Percentiles rank a stretch among this genome's conserved stretches.
phyloP scores from a whole-genome alignment of 2,113 vertebrate species.

The Crocuta crocuta region DNA sequence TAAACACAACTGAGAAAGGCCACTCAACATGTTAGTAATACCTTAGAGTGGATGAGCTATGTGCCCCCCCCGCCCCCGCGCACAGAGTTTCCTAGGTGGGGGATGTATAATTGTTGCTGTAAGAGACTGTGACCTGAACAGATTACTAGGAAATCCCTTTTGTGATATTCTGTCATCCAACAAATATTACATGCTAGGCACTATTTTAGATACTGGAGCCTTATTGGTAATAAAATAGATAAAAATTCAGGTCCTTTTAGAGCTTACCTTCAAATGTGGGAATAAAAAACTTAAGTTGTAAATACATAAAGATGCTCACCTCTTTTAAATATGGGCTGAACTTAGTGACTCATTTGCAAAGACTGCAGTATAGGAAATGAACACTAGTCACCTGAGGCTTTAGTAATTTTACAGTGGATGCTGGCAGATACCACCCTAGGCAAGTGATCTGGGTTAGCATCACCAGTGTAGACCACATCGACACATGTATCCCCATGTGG shows the following conservation, averaged over 20 bases:
- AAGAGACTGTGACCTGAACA: neutral
- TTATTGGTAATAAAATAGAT: neutral
- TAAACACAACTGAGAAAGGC: neutral
- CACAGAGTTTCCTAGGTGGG: neutral
- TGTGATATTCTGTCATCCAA: neutral
- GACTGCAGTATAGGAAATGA: neutral
- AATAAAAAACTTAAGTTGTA: neutral
- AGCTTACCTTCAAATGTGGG: neutral
- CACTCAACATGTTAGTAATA: neutral
- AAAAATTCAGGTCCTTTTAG: neutral
- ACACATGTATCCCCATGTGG: no score
- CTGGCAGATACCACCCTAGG: neutral
- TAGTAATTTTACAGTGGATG: neutral
- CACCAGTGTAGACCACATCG: neutral
- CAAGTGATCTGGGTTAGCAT: neutral
- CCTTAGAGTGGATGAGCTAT: neutral
- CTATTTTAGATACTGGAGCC: neutral
- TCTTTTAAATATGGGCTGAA: neutral
- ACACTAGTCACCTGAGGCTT: neutral
- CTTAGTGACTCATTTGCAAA: neutral
- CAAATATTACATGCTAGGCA: neutral
- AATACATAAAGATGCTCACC: neutral
- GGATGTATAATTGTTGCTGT: neutral
- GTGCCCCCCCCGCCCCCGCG: neutral
- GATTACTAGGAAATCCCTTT: neutral